Conservation (phyloP, 30 jellyfish, hydroid and myxozoan species). For the Pelagia noctiluca region DNA sequence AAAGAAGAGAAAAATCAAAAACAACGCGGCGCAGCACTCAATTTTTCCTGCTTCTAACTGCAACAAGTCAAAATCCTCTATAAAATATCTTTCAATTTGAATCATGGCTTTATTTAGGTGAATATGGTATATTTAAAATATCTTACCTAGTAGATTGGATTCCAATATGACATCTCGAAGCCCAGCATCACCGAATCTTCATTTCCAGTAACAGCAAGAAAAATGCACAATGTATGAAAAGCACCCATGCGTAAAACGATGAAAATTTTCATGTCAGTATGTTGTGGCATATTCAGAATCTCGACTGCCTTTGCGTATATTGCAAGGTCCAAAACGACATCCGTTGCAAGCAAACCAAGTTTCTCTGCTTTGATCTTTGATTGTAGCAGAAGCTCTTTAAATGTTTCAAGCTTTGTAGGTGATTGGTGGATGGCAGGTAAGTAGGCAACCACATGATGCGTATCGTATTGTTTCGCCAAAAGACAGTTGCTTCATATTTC, state of each 20-base stretch:
- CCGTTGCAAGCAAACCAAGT: constrained; percentile 9
- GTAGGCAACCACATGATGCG: constrained; percentile 10
- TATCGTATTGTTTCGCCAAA: background rate
- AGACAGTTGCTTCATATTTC: background rate
- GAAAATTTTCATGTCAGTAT: background rate
- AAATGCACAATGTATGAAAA: constrained; percentile 46
- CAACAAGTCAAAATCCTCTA: no score
- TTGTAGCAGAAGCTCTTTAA: background rate
- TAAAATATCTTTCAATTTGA: no score
- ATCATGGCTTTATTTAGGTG: no score
- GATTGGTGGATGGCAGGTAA: constrained; percentile 34
- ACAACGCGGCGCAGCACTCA: no score
- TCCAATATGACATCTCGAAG: constrained; percentile 26
- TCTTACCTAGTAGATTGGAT: constrained; percentile 17
- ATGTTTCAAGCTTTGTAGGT: constrained; percentile 6
- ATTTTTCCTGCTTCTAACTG: no score
- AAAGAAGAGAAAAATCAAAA: no score
- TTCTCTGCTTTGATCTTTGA: constrained; percentile 13
- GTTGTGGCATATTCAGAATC: constrained; percentile 6
- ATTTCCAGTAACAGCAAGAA: constrained; percentile 45
- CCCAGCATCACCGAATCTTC: constrained; percentile 42
- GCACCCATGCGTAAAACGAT: constrained; percentile 45
- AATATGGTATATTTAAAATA: no score
- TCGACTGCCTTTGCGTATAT: constrained; percentile 7
- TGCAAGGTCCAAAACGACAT: constrained; percentile 9